Evolutionary conservation across 2,113 vertebrate species (phyloP).

Genomic region (Phyllostomus discolor): DNA sequence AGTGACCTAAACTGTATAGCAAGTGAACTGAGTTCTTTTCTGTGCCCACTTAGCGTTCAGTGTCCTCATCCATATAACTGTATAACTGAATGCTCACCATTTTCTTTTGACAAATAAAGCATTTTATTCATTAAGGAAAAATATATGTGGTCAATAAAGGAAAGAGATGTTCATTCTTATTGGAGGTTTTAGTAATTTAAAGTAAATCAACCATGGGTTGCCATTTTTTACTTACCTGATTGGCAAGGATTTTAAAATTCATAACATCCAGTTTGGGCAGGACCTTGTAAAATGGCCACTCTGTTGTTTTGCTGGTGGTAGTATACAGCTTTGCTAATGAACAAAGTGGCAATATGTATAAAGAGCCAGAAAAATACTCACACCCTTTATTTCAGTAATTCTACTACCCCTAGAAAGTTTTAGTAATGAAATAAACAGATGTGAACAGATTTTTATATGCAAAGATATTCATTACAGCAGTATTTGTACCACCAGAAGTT

Average conservation of each 20-base stretch:
- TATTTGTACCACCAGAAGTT: conserved; percentile 21
- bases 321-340: conserved; percentile 9
- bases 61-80: not conserved
- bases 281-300: not conserved
- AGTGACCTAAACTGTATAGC: not conserved
- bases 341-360: not conserved
- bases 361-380: not conserved
- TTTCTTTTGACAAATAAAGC: conserved; percentile 24
- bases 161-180: not conserved
- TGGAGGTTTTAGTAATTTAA: not conserved
- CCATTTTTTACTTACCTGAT: conserved; percentile 7
- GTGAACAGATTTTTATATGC: conserved; percentile 9
- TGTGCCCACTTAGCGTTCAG: not conserved
- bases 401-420: conserved; percentile 34
- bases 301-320: not conserved
- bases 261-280: not conserved
- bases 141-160: not conserved
- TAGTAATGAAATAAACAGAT: conserved; percentile 33
- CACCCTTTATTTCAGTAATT: not conserved
- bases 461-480: not conserved
- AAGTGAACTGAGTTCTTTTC: conserved; percentile 10
- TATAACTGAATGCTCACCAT: not conserved
- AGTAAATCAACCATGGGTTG: not conserved
- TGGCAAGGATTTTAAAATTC: conserved; percentile 40
- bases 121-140: conserved; percentile 29